Base-by-base conservation (phyloP, 2,888 invertebrate genomes). In the Acronicta psi region DNA sequence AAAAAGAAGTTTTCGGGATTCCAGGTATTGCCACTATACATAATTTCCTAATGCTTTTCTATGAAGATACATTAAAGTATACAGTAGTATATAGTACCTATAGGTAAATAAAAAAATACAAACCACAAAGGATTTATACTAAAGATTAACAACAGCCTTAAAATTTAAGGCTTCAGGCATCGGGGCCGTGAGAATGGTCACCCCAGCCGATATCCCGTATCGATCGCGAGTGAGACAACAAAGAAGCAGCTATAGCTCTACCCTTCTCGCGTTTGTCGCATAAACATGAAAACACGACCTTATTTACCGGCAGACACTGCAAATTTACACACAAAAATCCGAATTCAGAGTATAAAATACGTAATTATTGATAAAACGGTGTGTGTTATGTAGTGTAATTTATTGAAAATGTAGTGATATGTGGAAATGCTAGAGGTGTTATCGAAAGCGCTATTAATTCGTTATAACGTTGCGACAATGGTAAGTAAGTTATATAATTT, bases 231-330 rank as follows among this genome's bases (percentile, higher is more conserved):
- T 68, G 74, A 83, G 83, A 86, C 81, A 85, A 91, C 80, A 84
- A 87, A 80, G 91, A 90, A 77, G 66, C 65, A 75, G 66, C 81
- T 81, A 90, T 93, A 86, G 70, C 65, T 81, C 85, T 74, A 68
- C 71, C 70, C 88, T 78, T 70, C 79, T 93, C 90, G 60, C 50
- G 77, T 88, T 89, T 92, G 92, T 87, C 92, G 93, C 93, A 93
- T 91, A 86, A 89, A 89, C 87, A 88, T 87, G 86, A 76, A 89
- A 90, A 90, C 79, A 81, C 86, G 83, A 87, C 86, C 83, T 84
- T 89, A 88, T 87, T 84, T 82, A 85, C 85, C 74, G 70, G 76
- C 69, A 63, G 67, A 69, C 77, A 64, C 60, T 62, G 73, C 69
- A 79, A 79, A 74, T 81, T 79, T 68, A 66, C 68, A 53, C 74